Percentiles rank a stretch among this genome's conserved stretches.
Conservation (phyloP, 2,888 invertebrate species). For the Cerastis rubricosa region DNA sequence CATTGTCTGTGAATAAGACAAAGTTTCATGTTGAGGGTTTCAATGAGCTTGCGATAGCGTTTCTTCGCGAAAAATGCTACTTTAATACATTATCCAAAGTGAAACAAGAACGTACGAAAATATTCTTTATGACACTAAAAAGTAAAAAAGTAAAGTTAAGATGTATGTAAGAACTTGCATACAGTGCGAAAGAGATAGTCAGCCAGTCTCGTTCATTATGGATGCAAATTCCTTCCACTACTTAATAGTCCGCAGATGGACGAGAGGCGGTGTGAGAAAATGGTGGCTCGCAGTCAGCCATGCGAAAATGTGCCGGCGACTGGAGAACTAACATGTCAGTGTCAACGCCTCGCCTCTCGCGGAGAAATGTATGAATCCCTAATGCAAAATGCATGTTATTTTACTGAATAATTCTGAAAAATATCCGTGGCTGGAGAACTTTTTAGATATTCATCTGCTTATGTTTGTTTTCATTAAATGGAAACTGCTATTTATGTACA, state of each 20-base stretch:
- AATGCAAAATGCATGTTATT: conserved; percentile 61
- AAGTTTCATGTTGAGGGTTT: not conserved
- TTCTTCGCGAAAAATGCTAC: not conserved
- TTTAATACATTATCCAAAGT: not conserved
- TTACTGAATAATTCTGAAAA: conserved; percentile 50
- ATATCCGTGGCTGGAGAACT: conserved; percentile 22
- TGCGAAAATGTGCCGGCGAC: conserved; percentile 63
- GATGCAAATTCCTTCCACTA: conserved; percentile 84
- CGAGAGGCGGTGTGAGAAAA: conserved; percentile 82
- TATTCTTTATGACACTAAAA: not conserved
- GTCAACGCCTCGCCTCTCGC: conserved; percentile 47
- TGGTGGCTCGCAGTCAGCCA: conserved; percentile 71
- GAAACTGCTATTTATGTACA: not conserved
- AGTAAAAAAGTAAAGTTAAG: not conserved
- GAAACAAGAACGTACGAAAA: not conserved
- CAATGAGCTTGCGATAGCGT: not conserved
- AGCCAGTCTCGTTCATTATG: conserved; percentile 72
- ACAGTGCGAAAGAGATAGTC: conserved; percentile 69
- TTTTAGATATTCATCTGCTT: conserved; percentile 13
- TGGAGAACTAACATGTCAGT: conserved; percentile 53
- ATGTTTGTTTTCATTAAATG: conserved; percentile 35
- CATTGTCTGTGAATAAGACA: not conserved
- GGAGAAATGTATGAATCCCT: conserved; percentile 57
- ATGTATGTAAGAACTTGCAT: conserved; percentile 29
- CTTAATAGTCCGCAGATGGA: conserved; percentile 81